Percentiles rank a stretch among this genome's conserved stretches.
These are phyloP conservation scores for Arizona elegans DNA, from an alignment of 2,113 vertebrate genomes.

Conservation along the genomic window DNA sequence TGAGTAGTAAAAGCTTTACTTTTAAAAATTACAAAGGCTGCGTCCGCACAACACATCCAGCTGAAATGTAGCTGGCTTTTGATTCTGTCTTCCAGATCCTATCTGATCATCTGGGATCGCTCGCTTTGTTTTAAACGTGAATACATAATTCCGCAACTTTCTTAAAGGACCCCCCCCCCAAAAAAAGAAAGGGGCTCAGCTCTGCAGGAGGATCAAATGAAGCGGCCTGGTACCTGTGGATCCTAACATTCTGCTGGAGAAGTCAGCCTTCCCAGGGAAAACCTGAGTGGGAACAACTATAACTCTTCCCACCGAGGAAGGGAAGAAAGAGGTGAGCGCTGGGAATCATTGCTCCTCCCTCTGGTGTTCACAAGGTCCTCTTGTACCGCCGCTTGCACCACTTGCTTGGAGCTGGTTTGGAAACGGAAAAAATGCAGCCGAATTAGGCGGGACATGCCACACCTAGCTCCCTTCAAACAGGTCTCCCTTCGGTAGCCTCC, in stretches of 20 bases:
- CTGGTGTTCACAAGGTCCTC: conserved; percentile 43
- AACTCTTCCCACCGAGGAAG: no score
- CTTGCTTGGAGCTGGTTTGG: no score
- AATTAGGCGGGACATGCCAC: no score
- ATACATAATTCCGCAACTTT: background rate
- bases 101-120: background rate
- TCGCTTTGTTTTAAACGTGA: background rate
- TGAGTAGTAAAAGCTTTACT: background rate
- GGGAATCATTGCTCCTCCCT: conserved; percentile 8
- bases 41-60: background rate
- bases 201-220: background rate
- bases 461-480: no score
- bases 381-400: no score
- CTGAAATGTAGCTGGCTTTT: background rate
- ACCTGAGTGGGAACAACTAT: background rate
- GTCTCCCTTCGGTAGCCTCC: no score
- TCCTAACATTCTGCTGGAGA: background rate
- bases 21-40: background rate
- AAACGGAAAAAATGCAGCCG: no score
- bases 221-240: background rate
- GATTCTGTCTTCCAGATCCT: background rate
- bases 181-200: background rate
- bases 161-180: background rate
- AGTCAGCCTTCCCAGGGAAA: background rate
- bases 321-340: background rate